Evolutionary conservation across 37 sponge, comb jelly and placozoan genomes (phyloP), one percentile per base, ranked within the genome.

Genomic region (Lycopodina hypogea): DNA sequence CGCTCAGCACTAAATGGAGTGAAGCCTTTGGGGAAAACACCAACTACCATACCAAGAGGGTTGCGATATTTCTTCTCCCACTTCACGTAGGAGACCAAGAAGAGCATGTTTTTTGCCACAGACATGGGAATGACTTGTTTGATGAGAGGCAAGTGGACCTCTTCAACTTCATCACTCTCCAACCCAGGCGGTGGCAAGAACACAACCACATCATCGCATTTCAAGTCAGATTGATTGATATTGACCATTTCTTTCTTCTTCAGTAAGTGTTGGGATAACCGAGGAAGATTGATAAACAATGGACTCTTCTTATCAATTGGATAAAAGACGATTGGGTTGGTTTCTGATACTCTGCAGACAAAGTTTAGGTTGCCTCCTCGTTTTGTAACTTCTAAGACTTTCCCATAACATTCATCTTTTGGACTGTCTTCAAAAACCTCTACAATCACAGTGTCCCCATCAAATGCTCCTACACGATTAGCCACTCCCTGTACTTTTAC

Each of bases 391-490:
- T 74, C 70, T 42, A 80, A 22, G 0, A 87, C 78, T 22, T 74
- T 74, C 2, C 88, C 92, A 75, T 75, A 80, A 24, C 56, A 61
- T 38, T 59, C 50, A 35, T 36, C 48, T 41, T 51, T 4, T 17
- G 72, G 78, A 74, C 37, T 36, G 39, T 60, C 42, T 34, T 58
- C 29, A 66, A 80, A 68, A 0, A 84, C 39, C 19, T 69, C 77
- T 17, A 92, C 85, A 19, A 24, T 36, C 2, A 92, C 92, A 30
- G 55, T 56, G 50, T 81, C 88, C 26, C 77, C 81, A 76, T 84
- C 78, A 57, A 92, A 83, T 41, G 92, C 88, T 50, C 88, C 84
- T 71, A 41, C 75, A 48, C 87, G 69, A 68, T 87, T 87, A 9
- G 65, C 74, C 17, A 56, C 14, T 24, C 92, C 88, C 18, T 51